Percentiles rank a stretch among this genome's conserved stretches.
These are phyloP conservation scores for Zoanthus sociatus DNA, from an alignment of 92 coral and sea anemone genomes.

Conservation along the genomic window DNA sequence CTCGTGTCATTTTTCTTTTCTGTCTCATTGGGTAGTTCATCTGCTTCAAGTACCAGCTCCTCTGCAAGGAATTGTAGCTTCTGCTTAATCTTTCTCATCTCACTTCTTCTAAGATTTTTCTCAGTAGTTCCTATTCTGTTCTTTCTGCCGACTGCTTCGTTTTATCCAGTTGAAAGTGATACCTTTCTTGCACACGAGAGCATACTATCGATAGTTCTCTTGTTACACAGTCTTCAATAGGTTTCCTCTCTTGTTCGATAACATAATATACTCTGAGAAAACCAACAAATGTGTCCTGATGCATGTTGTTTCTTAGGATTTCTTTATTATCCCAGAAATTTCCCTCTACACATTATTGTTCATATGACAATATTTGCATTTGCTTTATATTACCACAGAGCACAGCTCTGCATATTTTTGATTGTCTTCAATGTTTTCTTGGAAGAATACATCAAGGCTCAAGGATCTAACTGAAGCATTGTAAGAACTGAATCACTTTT, in stretches of 20 bases:
- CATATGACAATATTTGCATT: slow-evolving; percentile 53
- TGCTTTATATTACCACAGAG: neutral
- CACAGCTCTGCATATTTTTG: slow-evolving; percentile 58
- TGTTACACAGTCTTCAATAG: slow-evolving; percentile 63
- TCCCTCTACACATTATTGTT: slow-evolving; percentile 58
- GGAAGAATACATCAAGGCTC: slow-evolving; percentile 40
- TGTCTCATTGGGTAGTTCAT: too few relatives aligned
- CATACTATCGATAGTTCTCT: neutral
- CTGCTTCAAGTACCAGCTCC: too few relatives aligned
- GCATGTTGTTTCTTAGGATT: slow-evolving; percentile 63
- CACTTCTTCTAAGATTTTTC: too few relatives aligned
- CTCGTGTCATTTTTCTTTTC: too few relatives aligned
- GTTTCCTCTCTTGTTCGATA: slow-evolving; percentile 52
- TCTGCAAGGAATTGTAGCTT: too few relatives aligned
- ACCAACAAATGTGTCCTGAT: slow-evolving; percentile 51
- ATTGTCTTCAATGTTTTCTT: slow-evolving; percentile 50
- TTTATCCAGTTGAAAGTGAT: too few relatives aligned
- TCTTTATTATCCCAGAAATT: slow-evolving; percentile 58
- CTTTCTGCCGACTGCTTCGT: too few relatives aligned
- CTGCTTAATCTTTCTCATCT: too few relatives aligned
- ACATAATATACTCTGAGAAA: slow-evolving; percentile 48
- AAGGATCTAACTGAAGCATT: too few relatives aligned
- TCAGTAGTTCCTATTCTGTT: too few relatives aligned
- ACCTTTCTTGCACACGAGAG: neutral
- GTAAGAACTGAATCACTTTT: too few relatives aligned